A percentile compares a stretch with the other conserved stretches of the same genome.
Evolutionary conservation across 2,113 vertebrate species (phyloP).

Genomic region (Carassius gibelio): DNA sequence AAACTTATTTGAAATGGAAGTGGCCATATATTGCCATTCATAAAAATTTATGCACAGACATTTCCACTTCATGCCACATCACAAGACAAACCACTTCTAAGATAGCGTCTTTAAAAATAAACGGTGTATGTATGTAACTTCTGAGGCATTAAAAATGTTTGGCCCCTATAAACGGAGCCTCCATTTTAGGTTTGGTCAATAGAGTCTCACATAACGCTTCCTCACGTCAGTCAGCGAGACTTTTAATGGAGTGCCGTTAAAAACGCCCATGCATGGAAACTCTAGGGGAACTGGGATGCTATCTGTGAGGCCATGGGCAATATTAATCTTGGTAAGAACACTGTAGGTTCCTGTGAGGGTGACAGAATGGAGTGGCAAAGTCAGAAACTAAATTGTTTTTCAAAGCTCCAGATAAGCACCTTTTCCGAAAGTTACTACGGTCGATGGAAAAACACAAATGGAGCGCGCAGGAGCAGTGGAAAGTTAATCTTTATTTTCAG

Average conservation of each 20-base stretch:
- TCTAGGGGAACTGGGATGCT: background rate
- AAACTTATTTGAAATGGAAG: conserved; percentile 24
- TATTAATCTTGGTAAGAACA: conserved; percentile 28
- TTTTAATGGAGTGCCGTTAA: background rate
- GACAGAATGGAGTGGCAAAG: conserved; percentile 2
- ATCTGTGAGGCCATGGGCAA: background rate
- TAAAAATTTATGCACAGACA: background rate
- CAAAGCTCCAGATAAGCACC: conserved; percentile 31
- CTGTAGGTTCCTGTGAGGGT: background rate
- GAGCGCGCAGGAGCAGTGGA: background rate
- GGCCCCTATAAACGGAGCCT: conserved; percentile 31
- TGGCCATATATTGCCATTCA: background rate
- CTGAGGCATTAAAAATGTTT: conserved; percentile 31
- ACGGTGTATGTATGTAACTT: background rate
- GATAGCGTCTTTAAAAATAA: conserved; percentile 34
- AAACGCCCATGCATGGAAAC: background rate
- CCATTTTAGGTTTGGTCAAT: conserved; percentile 24
- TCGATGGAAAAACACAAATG: conserved; percentile 7
- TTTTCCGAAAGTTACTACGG: conserved; percentile 26
- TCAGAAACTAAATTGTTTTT: background rate
- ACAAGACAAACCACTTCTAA: conserved; percentile 20
- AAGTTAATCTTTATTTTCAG: conserved; percentile 45
- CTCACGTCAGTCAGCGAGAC: background rate
- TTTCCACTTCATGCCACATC: conserved; percentile 24
- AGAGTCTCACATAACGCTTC: conserved; percentile 4